A percentile compares a stretch with the other conserved stretches of the same genome.
These are phyloP conservation scores for Gnathonemus echidnorhynchus DNA, from an alignment of 2,113 vertebrate species.

Conservation along the genomic window DNA sequence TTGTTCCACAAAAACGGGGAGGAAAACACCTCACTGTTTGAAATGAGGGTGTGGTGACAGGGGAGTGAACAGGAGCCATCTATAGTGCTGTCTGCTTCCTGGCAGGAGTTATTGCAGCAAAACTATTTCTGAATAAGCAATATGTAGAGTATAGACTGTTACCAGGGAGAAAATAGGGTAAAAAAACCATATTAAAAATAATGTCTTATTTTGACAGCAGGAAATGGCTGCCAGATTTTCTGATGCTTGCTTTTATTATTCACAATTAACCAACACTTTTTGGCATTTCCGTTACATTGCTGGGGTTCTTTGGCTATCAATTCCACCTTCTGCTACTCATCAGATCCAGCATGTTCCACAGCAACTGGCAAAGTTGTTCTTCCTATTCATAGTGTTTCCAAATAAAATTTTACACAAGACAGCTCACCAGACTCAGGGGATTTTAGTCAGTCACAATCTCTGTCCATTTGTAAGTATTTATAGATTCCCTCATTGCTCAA, in stretches of 20 bases:
- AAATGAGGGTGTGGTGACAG: background rate
- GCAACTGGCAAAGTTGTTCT: constrained; percentile 15
- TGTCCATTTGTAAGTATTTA: constrained; percentile 21
- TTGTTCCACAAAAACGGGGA: background rate
- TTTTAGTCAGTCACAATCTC: constrained; percentile 27
- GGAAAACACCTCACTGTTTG: background rate
- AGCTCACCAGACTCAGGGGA: constrained; percentile 26
- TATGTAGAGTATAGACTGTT: background rate
- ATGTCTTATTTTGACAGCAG: background rate
- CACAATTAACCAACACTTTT: background rate
- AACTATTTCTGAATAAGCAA: background rate
- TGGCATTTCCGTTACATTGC: background rate
- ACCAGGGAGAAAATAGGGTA: background rate
- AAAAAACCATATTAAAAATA: background rate
- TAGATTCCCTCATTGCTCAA: background rate
- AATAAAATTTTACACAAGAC: constrained; percentile 20
- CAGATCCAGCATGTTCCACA: background rate
- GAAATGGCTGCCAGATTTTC: background rate
- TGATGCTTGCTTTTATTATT: background rate
- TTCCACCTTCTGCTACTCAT: background rate
- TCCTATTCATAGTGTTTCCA: constrained; percentile 22
- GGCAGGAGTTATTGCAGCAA: background rate
- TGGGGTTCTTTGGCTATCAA: background rate
- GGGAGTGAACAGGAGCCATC: background rate
- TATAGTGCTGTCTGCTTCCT: background rate